These are phyloP conservation scores for Enteromius radiatus DNA, from an alignment of 2,797 vertebrate species.

Conservation along the genomic window DNA sequence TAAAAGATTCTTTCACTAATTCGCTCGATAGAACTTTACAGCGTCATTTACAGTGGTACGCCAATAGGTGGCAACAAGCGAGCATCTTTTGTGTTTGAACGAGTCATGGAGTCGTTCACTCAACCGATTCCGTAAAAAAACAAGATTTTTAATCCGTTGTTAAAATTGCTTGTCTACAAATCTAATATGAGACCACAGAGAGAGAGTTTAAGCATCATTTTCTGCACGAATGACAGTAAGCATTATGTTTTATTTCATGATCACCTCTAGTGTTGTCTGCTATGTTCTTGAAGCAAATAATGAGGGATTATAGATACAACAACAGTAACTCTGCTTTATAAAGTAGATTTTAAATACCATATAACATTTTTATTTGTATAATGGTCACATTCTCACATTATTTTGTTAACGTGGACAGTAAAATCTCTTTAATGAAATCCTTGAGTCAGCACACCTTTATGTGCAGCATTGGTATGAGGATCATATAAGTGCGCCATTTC, in stretches of 20 bases:
- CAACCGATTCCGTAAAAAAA: not conserved
- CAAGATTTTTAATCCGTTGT: not conserved
- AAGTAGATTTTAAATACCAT: not conserved
- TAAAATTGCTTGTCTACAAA: not conserved
- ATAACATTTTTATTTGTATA: not conserved
- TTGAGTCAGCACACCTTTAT: too few relatives aligned
- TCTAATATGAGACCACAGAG: too few relatives aligned
- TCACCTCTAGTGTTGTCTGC: not conserved
- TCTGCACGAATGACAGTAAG: not conserved
- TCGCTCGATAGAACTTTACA: not conserved
- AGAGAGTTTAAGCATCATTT: not conserved
- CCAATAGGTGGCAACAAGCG: not conserved
- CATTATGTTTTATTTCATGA: not conserved
- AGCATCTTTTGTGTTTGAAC: not conserved
- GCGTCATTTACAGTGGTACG: not conserved
- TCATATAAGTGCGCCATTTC: not conserved
- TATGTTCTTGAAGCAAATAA: not conserved
- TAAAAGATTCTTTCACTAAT: not conserved
- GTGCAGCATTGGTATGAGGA: too few relatives aligned
- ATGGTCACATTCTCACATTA: not conserved
- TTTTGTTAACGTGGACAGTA: constrained; percentile 43
- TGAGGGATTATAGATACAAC: not conserved
- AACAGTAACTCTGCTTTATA: not conserved
- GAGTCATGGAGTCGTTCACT: not conserved
- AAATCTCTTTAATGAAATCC: too few relatives aligned